phyloP scores from a whole-genome alignment of 2,797 vertebrate species.

The Synaphobranchus kaupii region DNA sequence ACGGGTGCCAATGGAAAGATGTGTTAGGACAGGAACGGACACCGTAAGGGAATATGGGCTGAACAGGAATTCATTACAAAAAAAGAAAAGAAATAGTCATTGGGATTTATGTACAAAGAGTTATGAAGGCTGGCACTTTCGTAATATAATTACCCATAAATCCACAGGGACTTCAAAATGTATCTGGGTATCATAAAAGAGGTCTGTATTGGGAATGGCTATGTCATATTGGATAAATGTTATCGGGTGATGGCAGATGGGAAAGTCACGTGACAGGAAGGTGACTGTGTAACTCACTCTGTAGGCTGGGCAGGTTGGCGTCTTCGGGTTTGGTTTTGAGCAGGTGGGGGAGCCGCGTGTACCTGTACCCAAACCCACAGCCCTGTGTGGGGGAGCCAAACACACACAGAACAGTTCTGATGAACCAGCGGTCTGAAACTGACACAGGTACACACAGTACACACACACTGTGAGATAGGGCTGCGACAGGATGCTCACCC shows the following conservation, averaged over 20 bases:
- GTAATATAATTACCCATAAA: not conserved
- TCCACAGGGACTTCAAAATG: not conserved
- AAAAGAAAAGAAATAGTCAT: not conserved
- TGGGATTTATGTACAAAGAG: not conserved
- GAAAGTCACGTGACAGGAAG: not conserved
- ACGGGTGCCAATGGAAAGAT: not conserved
- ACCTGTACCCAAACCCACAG: constrained; percentile 96
- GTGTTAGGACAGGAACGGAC: not conserved
- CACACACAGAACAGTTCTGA: not conserved
- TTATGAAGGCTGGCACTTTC: not conserved
- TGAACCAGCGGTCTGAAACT: not conserved
- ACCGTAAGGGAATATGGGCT: not conserved
- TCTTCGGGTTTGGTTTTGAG: constrained; percentile 97
- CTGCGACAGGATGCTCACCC: constrained; percentile 69
- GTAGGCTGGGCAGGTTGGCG: constrained; percentile 92
- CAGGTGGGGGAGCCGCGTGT: constrained; percentile 92
- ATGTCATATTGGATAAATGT: not conserved
- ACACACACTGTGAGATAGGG: not conserved
- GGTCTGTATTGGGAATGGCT: not conserved
- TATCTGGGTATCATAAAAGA: not conserved
- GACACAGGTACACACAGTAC: not conserved
- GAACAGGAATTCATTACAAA: not conserved
- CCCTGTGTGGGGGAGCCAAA: constrained; percentile 70
- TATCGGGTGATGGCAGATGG: not conserved
- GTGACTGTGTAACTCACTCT: constrained; percentile 80